These are phyloP conservation scores for Drosophila kohkoa DNA, from an alignment of 1,140 invertebrate species.

Conservation along the genomic window DNA sequence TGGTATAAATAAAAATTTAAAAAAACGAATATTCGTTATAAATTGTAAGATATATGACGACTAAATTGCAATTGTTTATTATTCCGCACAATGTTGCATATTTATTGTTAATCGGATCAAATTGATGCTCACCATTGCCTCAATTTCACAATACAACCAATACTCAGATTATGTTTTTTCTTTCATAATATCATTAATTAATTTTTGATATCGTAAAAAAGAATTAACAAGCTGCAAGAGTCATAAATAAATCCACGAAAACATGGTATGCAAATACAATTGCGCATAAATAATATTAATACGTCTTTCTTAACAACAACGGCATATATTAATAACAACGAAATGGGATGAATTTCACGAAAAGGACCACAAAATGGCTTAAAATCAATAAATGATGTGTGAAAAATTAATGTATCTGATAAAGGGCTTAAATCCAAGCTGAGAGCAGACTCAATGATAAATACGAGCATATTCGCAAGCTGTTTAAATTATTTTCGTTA, in stretches of 20 bases:
- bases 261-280: slow-evolving; percentile 44
- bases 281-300: slow-evolving; percentile 64
- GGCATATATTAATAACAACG: slow-evolving; percentile 47
- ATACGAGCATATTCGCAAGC: background rate
- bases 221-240: slow-evolving; percentile 64
- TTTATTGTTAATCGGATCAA: slow-evolving; percentile 56
- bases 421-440: slow-evolving; percentile 2
- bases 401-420: slow-evolving; percentile 53
- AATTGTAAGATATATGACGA: slow-evolving; percentile 28
- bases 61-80: slow-evolving; percentile 6
- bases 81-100: slow-evolving; percentile 20
- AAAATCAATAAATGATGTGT: slow-evolving; percentile 65
- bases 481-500: background rate
- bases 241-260: slow-evolving; percentile 70
- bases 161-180: slow-evolving; percentile 8
- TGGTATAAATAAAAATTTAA: background rate
- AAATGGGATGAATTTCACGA: slow-evolving; percentile 3
- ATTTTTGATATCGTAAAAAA: slow-evolving; percentile 61
- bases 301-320: slow-evolving; percentile 39
- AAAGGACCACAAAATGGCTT: slow-evolving; percentile 52
- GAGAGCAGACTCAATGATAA: too few species aligned
- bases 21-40: background rate
- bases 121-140: slow-evolving; percentile 43
- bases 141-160: background rate
- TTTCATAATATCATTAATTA: slow-evolving; percentile 44